Base-by-base conservation (phyloP, 2,888 invertebrate species). In the Rhagonycha fulva region DNA sequence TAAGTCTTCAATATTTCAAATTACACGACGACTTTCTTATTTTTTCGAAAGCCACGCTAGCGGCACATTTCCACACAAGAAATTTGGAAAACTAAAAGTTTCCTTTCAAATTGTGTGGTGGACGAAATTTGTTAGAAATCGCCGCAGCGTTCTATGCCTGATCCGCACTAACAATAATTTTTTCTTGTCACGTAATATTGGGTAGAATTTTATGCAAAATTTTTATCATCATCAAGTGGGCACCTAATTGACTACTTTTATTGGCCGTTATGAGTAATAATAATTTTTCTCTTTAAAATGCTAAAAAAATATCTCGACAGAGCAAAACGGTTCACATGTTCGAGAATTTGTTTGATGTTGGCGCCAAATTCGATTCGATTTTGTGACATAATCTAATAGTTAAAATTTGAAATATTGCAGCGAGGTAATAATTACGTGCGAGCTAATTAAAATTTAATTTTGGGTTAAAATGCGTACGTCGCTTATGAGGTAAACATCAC, bases 1-100 rank as follows among this genome's bases (percentile, higher is more conserved):
- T 77, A 80, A 81, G 75, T 78, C 71, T 74, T 73, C 73, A 77
- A 80, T 81, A 80, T 81, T 81, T 80, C 80, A 81, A 80, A 80
- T 81, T 80, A 80, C 69, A 68, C 62, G 19, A 26, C 26, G 70
- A 74, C 72, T 61, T 63, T n/a, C 26, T 14, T 67, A 70, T 68
- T 61, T 67, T 70, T 70, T n/a, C 11, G 14, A 19, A 23, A 26
- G 10, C 61, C 26, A 19, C 14, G 11, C 24, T 24, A 66, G 63
- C 63, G 63, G 63, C 19, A 66, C 66, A 67, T 24, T 12, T 63
- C 24, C 9, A 28, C 9, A 2, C 32, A 9, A 62, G 11, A 12
- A 63, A 14, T 66, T 66, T 23, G 63, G 26, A 24, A 24, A 24
- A 10, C 23, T 14, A 12, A 9, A 12, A 1, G 14, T 63, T 23